These are phyloP conservation scores for Cygnus buccinator DNA, from an alignment of 2,113 vertebrate genomes.

Conservation along the genomic window DNA sequence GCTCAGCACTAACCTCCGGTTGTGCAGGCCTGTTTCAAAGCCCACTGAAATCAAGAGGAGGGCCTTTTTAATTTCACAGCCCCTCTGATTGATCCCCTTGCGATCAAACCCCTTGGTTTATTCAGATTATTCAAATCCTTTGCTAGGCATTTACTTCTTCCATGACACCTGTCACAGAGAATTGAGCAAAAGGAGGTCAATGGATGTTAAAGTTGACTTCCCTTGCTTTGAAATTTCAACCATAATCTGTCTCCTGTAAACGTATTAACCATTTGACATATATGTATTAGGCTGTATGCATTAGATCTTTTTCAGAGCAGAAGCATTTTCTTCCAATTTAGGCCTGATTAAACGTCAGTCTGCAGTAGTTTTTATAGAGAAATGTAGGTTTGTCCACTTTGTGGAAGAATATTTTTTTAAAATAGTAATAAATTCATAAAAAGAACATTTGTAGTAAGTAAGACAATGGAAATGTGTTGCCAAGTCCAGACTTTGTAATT, in stretches of 20 bases:
- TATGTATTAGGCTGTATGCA: neutral
- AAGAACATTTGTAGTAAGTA: slow-evolving; percentile 8
- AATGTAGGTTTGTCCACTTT: neutral
- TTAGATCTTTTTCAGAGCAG: neutral
- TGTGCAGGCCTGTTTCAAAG: neutral
- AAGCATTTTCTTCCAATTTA: neutral
- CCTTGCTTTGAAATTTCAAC: neutral
- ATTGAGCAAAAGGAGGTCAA: neutral
- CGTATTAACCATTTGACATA: neutral
- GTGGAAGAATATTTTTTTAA: neutral
- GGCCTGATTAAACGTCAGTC: neutral
- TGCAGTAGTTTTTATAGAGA: neutral
- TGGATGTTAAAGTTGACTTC: neutral
- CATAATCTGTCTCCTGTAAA: neutral
- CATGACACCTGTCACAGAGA: neutral
- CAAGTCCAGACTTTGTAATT: neutral
- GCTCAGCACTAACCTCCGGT: neutral
- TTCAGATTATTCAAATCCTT: neutral
- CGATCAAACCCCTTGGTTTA: neutral
- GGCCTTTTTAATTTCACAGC: neutral
- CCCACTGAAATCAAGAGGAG: neutral
- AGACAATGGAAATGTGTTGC: neutral
- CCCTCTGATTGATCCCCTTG: neutral
- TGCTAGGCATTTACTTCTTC: neutral
- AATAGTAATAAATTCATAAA: neutral